Evolutionary conservation across 2,888 invertebrate species (phyloP).

Genomic region (Drosophila pseudotalamancana): DNA sequence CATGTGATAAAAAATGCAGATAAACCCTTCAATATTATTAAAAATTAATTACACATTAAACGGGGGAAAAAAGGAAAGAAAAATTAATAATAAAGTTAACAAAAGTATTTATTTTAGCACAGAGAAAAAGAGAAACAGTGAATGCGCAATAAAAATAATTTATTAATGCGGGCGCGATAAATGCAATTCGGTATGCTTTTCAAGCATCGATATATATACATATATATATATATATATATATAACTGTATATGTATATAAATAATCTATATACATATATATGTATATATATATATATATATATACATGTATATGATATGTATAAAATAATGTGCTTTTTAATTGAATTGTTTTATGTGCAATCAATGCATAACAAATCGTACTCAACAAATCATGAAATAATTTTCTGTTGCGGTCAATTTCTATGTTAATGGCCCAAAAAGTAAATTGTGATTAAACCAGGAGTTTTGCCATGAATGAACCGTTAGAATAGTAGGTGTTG

Average conservation of each 20-base stretch:
- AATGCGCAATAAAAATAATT: slow-evolving; percentile 29
- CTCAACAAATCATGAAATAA: slow-evolving; percentile 26
- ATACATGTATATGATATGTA: background rate
- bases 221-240: background rate
- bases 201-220: slow-evolving; percentile 14
- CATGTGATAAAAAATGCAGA: slow-evolving; percentile 10
- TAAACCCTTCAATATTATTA: slow-evolving; percentile 38
- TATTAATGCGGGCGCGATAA: slow-evolving; percentile 54
- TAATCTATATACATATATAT: background rate
- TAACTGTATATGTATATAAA: too few relatives aligned
- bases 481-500: slow-evolving; percentile 33
- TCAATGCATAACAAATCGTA: slow-evolving; percentile 42
- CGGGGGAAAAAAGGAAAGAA: slow-evolving; percentile 6
- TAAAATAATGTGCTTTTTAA: slow-evolving; percentile 45
- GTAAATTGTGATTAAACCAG: slow-evolving; percentile 13
- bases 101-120: slow-evolving; percentile 11
- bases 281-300: background rate
- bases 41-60: slow-evolving; percentile 66
- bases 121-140: background rate
- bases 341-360: slow-evolving; percentile 59
- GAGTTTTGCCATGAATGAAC: background rate
- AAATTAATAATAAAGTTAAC: slow-evolving; percentile 5
- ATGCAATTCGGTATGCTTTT: slow-evolving; percentile 29
- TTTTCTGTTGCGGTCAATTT: slow-evolving; percentile 59
- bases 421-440: slow-evolving; percentile 35